Evolutionary conservation across 2,797 vertebrate species (phyloP).

Genomic region (Enteromius thamalakanensis): DNA sequence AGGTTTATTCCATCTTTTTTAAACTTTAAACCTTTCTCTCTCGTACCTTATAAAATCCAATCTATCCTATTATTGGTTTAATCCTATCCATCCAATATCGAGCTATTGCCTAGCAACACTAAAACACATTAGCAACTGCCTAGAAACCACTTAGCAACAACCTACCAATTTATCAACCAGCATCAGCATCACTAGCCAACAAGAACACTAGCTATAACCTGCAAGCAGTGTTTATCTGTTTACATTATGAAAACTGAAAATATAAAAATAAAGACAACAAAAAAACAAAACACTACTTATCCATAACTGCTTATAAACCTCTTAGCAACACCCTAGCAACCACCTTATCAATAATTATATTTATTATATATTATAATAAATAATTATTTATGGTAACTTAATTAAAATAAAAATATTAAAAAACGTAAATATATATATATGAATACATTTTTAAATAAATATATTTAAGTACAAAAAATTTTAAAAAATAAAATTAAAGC

Average conservation of each 20-base stretch:
- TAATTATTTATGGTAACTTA: neutral
- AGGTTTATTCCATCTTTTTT: too few relatives aligned
- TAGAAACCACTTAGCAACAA: neutral
- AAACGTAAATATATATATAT: too few relatives aligned
- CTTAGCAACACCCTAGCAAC: neutral
- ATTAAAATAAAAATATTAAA: neutral
- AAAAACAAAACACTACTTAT: too few relatives aligned
- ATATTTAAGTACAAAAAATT: too few relatives aligned
- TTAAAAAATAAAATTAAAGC: too few relatives aligned
- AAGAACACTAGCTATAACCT: neutral
- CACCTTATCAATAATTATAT: neutral
- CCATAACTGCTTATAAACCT: too few relatives aligned
- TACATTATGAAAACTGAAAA: neutral
- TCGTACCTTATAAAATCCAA: neutral
- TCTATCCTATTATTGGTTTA: neutral
- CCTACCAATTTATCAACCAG: neutral
- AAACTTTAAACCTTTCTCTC: neutral
- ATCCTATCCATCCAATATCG: neutral
- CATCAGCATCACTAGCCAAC: neutral
- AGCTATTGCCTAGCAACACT: neutral
- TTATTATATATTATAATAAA: too few relatives aligned
- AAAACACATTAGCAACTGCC: neutral
- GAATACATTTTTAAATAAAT: too few relatives aligned
- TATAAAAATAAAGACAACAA: neutral
- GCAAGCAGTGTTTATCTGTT: neutral